Percentiles rank a stretch among this genome's conserved stretches.
Evolutionary conservation across 2,888 invertebrate species (phyloP).

Genomic region (Carterocephalus palaemon): DNA sequence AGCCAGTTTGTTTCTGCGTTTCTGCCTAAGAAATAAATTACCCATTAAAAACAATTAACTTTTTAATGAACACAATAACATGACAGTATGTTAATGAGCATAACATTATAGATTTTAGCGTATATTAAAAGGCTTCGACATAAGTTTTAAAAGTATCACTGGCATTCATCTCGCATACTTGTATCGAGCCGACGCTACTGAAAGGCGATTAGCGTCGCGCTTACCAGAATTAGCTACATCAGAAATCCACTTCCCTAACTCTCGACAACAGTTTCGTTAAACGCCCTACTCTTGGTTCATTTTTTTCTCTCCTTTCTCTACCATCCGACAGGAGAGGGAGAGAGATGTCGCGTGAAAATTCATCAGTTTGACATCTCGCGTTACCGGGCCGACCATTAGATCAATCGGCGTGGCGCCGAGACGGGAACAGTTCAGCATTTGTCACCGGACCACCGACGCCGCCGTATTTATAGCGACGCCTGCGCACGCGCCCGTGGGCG

Average conservation of each 20-base stretch:
- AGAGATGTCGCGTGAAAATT: slow-evolving; percentile 36
- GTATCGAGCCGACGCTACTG: slow-evolving; percentile 47
- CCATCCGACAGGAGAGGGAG: slow-evolving; percentile 32
- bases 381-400: slow-evolving; percentile 61
- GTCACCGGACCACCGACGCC: slow-evolving; percentile 76
- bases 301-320: slow-evolving; percentile 4
- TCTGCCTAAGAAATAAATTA: too few species aligned
- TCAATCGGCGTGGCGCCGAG: slow-evolving; percentile 70
- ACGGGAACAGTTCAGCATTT: slow-evolving; percentile 67
- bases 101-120: slow-evolving; percentile 15
- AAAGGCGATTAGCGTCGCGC: slow-evolving; percentile 59
- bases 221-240: slow-evolving; percentile 59
- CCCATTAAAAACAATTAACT: too few species aligned
- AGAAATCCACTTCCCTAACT: slow-evolving; percentile 58
- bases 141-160: slow-evolving; percentile 29
- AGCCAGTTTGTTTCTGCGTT: too few species aligned
- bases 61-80: neutral
- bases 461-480: slow-evolving; percentile 74
- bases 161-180: slow-evolving; percentile 47
- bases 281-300: slow-evolving; percentile 28
- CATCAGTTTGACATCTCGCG: slow-evolving; percentile 41
- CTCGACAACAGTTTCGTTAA: slow-evolving; percentile 33
- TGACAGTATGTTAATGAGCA: slow-evolving; percentile 20
- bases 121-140: slow-evolving; percentile 30
- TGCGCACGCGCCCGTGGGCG: slow-evolving; percentile 63